A percentile compares a stretch with the other conserved stretches of the same genome.
These are phyloP conservation scores for Hippocampus barbouri DNA, from an alignment of 2,113 vertebrate genomes.

Conservation along the genomic window DNA sequence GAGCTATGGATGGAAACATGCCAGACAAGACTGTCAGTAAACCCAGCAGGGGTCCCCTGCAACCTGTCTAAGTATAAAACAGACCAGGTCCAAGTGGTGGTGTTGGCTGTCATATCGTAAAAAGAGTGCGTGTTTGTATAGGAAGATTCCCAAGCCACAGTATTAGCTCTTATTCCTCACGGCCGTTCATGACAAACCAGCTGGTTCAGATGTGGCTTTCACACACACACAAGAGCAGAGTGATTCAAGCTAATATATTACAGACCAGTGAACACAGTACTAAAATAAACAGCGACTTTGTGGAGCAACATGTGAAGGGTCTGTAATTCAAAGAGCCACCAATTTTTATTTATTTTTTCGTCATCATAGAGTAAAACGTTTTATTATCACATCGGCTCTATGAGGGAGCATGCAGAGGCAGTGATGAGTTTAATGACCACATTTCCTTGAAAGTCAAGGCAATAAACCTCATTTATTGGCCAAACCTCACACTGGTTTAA, in stretches of 20 bases:
- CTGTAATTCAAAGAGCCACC: slow-evolving; percentile 40
- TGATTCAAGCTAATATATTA: slow-evolving; percentile 73
- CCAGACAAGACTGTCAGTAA: slow-evolving; percentile 46
- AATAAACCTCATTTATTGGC: slow-evolving; percentile 55
- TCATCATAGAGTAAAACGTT: slow-evolving; percentile 52
- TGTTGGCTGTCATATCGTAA: slow-evolving; percentile 59
- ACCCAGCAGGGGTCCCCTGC: slow-evolving; percentile 34
- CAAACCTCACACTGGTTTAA: slow-evolving; percentile 22
- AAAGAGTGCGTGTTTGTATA: slow-evolving; percentile 59
- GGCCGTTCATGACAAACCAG: slow-evolving; percentile 67
- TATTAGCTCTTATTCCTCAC: slow-evolving; percentile 63
- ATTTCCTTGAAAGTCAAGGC: slow-evolving; percentile 38
- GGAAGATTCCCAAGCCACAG: slow-evolving; percentile 62
- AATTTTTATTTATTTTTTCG: slow-evolving; percentile 8
- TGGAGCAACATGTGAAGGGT: slow-evolving; percentile 58
- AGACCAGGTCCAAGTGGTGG: slow-evolving; percentile 39
- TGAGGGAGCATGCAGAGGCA: slow-evolving; percentile 16
- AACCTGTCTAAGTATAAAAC: slow-evolving; percentile 36
- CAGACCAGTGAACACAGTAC: slow-evolving; percentile 71
- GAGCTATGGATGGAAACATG: slow-evolving; percentile 33
- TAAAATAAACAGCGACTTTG: slow-evolving; percentile 69
- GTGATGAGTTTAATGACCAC: slow-evolving; percentile 36
- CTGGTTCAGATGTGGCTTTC: slow-evolving; percentile 68
- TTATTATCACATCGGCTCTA: slow-evolving; percentile 30
- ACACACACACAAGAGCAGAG: slow-evolving; percentile 62